Conservation (phyloP, 2,888 invertebrate species). For the Cheilosia variabilis region DNA sequence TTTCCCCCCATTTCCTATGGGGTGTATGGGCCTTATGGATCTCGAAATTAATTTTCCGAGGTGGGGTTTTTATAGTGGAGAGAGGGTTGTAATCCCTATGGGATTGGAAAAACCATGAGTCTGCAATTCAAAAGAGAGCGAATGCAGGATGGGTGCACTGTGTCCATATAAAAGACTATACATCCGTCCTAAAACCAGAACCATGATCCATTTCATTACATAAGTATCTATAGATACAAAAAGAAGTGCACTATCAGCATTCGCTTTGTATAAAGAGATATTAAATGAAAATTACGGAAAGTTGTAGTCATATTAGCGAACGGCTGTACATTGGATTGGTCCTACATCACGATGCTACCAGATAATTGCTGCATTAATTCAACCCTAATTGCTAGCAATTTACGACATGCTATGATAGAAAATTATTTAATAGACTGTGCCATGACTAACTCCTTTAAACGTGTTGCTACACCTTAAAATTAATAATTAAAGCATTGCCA, state of each 20-base stretch:
- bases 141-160: constrained; percentile 63
- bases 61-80: constrained; percentile 24
- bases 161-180: constrained; percentile 33
- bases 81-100: constrained; percentile 52
- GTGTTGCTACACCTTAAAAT: too few relatives aligned
- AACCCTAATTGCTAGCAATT: constrained; percentile 56
- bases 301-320: constrained; percentile 1
- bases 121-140: constrained; percentile 48
- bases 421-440: too few relatives aligned
- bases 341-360: constrained; percentile 22
- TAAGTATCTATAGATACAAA: constrained; percentile 26
- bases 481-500: too few relatives aligned
- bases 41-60: constrained; percentile 56
- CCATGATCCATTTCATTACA: constrained; percentile 54
- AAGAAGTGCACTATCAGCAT: constrained; percentile 62
- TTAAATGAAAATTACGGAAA: constrained; percentile 21
- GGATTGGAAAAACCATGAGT: constrained; percentile 58
- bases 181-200: constrained; percentile 37
- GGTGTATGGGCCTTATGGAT: constrained; percentile 53
- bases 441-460: too few relatives aligned
- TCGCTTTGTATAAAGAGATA: constrained; percentile 43
- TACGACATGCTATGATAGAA: constrained; percentile 13
- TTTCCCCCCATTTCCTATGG: constrained; percentile 38
- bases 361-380: constrained; percentile 57
- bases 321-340: not conserved